Evolutionary conservation across 2,113 vertebrate species (phyloP).

Genomic region (Globicephala melas): DNA sequence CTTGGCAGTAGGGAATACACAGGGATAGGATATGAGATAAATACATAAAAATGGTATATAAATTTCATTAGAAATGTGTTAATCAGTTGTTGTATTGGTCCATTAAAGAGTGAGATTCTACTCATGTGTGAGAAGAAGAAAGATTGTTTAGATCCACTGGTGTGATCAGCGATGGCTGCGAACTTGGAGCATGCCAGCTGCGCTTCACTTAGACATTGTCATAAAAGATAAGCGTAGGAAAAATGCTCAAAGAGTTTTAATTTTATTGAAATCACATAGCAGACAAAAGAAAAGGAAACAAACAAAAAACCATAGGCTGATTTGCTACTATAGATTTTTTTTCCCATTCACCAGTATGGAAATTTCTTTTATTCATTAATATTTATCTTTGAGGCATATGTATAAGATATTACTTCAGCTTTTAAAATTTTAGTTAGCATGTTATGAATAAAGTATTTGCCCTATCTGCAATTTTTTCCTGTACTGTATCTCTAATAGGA

Average conservation of each 20-base stretch:
- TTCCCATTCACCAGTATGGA: not conserved
- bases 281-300: not conserved
- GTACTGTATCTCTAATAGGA: constrained; percentile 49
- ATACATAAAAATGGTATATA: not conserved
- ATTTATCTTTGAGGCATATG: constrained; percentile 59
- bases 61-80: not conserved
- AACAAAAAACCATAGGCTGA: not conserved
- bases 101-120: not conserved
- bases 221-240: constrained; percentile 3
- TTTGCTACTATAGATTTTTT: constrained; percentile 25
- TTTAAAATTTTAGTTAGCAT: constrained; percentile 62
- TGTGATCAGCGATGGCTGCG: not conserved
- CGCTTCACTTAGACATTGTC: not conserved
- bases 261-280: constrained; percentile 13
- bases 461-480: constrained; percentile 53
- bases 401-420: constrained; percentile 46
- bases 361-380: constrained; percentile 59
- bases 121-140: not conserved
- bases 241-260: not conserved
- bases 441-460: constrained; percentile 69
- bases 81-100: not conserved
- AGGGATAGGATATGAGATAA: not conserved
- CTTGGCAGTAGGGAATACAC: not conserved
- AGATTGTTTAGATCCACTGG: not conserved
- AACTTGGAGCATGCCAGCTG: not conserved